phyloP scores from a whole-genome alignment of 2,797 vertebrate genomes.

The Limnodromus scolopaceus region DNA sequence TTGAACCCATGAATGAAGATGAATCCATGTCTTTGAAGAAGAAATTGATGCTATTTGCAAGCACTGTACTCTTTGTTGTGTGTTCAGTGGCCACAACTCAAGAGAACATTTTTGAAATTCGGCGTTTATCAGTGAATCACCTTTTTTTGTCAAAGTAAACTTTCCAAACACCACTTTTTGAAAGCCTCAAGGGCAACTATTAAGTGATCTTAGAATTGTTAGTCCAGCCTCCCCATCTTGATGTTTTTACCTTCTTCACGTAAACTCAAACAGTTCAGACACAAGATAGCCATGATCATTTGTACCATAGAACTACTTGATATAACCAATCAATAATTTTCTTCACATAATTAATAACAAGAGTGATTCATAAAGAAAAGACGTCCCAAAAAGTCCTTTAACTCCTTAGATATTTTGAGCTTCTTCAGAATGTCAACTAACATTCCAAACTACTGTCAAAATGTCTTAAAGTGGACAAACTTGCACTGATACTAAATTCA shows the following conservation, averaged over 20 bases:
- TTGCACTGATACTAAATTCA: not conserved
- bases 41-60: not conserved
- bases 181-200: not conserved
- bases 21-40: not conserved
- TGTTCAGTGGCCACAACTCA: not conserved
- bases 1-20: not conserved
- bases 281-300: not conserved
- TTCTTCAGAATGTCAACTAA: not conserved
- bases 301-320: not conserved
- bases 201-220: not conserved
- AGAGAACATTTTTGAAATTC: not conserved
- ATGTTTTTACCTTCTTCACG: not conserved
- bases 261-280: not conserved
- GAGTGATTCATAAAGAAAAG: not conserved
- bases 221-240: rapidly evolving
- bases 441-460: not conserved
- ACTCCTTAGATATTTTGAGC: not conserved
- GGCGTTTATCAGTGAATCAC: not conserved
- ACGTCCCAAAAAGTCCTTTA: not conserved
- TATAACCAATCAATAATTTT: not conserved
- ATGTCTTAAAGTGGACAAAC: not conserved
- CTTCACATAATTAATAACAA: not conserved
- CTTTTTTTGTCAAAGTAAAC: not conserved
- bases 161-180: not conserved
- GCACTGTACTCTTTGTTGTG: not conserved